Evolutionary conservation across 1,140 invertebrate species (phyloP).

Genomic region (Musca domestica): DNA sequence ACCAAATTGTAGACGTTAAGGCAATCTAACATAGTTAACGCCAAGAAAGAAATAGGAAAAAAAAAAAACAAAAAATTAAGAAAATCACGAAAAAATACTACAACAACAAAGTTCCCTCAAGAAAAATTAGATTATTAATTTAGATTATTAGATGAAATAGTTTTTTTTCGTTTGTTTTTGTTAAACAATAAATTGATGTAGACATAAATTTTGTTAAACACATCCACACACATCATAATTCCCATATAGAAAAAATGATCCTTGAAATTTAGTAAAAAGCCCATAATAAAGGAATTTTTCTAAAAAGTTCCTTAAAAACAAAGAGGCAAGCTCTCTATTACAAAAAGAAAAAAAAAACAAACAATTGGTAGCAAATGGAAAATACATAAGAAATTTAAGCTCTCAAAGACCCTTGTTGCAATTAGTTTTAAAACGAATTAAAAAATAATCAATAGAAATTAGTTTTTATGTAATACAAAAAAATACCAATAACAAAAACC

Average conservation of each 20-base stretch:
- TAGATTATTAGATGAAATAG: background rate
- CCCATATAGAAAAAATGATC: background rate
- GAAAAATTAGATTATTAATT: too few relatives aligned
- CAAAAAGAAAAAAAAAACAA: background rate
- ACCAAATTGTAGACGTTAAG: background rate
- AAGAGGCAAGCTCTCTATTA: constrained; percentile 4
- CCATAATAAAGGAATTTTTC: background rate
- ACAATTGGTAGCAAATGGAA: background rate
- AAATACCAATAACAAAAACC: constrained; percentile 3
- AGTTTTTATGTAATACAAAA: background rate
- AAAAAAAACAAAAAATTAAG: background rate
- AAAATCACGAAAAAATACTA: background rate
- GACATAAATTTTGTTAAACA: constrained; percentile 9
- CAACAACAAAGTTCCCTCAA: too few relatives aligned
- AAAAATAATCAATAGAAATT: background rate
- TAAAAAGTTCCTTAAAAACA: background rate
- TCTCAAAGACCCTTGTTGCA: constrained; percentile 16
- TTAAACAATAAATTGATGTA: background rate
- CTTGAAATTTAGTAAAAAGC: background rate
- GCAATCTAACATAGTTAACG: constrained; percentile 1
- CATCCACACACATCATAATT: background rate
- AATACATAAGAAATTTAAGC: background rate
- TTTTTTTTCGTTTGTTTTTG: constrained; percentile 7
- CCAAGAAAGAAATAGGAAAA: background rate
- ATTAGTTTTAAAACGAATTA: constrained; percentile 1